Base-by-base conservation (phyloP, 2,797 vertebrate genomes). In the Hemitrygon akajei region DNA sequence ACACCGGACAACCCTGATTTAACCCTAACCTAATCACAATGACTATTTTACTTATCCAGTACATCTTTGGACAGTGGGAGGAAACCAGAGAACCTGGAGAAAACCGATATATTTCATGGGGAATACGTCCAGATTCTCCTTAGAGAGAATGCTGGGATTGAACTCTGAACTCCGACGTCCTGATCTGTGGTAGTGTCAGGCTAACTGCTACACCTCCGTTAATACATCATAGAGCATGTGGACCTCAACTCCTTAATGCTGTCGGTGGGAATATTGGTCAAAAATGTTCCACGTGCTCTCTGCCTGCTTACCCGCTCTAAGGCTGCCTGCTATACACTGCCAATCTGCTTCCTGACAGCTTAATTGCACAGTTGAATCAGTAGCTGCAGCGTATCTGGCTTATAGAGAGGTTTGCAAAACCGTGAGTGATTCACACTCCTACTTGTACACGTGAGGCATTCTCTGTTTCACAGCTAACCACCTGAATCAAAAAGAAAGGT, bases 341-440 rank as follows among this genome's bases (percentile, higher is more conserved):
- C 86, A 89, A 69, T 69, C 86, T 89, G 86, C 34, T 69, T 69
- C 86, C 20, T 69, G 86, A 69, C 86, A 89, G 16, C 63, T 89
- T 69, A 89, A 89, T 69, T 89, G 60, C 60, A 20, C 69, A 9
- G n/a, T 37, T 20, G 63, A 86, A 63, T 86, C 58, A 63, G 27
- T n/a, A 89, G 86, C 86, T 37, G 60, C n/a, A 69, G 58, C 30
- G 63, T 63, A 87, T 63, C 30, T 60, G 63, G 58, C 30, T 87
- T 63, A 60, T 30, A n/a, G 84, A 0, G 30, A 18, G 30, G 84
- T 34, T 66, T 87, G 84, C 60, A 34, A 56, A 22, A 20, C 10
- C 18, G 30, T n/a, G 60, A 87, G 60, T 63, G 60, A 63, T 34
- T 60, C 5, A 1, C 7, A 30, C 30, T 18, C 30, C 60, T 34